Conservation (phyloP, 1,140 invertebrate genomes). For the Hyles euphorbiae region DNA sequence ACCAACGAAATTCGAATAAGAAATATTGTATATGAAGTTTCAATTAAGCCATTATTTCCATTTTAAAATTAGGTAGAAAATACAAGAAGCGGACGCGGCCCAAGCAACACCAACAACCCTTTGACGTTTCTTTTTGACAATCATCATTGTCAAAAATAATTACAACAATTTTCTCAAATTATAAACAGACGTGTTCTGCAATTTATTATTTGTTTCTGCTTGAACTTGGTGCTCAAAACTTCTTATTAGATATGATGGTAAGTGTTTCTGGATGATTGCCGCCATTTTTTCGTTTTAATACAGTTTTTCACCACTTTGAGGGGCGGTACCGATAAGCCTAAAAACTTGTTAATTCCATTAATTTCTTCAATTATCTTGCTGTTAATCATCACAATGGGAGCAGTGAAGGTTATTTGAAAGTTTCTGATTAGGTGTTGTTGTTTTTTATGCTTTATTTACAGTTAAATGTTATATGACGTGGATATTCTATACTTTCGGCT, state of each 20-base stretch:
- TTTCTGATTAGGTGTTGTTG: not conserved
- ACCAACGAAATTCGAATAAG: no score
- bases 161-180: conserved; percentile 1
- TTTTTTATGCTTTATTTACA: not conserved
- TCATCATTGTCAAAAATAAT: conserved; percentile 4
- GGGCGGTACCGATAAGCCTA: conserved; percentile 7
- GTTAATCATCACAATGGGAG: not conserved
- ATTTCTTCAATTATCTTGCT: not conserved
- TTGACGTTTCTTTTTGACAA: conserved; percentile 2
- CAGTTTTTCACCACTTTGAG: not conserved
- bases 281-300: no score
- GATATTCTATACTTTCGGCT: conserved; percentile 1
- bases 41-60: no score
- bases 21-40: no score
- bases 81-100: no score
- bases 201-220: not conserved
- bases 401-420: not conserved
- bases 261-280: not conserved
- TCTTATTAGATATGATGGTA: conserved; percentile 6
- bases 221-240: not conserved
- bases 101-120: no score
- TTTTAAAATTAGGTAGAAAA: no score
- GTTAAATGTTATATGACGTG: conserved; percentile 2
- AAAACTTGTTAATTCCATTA: conserved; percentile 1
- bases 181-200: not conserved